These are phyloP conservation scores for Megalurothrips usitatus DNA, from an alignment of 2,888 invertebrate genomes.

Conservation along the genomic window DNA sequence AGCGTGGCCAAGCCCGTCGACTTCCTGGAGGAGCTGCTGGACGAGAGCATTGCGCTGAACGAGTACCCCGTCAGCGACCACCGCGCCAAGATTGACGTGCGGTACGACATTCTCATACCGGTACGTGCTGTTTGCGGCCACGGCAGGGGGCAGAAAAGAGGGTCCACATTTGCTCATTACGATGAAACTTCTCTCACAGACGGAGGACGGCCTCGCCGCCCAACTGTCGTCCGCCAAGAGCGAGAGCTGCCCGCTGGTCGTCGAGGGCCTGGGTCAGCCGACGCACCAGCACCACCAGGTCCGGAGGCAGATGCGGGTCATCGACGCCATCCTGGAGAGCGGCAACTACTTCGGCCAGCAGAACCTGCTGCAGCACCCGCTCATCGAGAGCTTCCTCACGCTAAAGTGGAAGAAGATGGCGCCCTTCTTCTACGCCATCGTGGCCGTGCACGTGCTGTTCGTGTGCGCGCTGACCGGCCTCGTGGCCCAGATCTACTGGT, in stretches of 20 bases:
- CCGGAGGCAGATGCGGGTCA: slow-evolving; percentile 53
- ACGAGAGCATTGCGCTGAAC: slow-evolving; percentile 51
- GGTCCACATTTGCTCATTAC: no score
- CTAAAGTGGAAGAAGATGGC: slow-evolving; percentile 55
- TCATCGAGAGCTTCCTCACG: slow-evolving; percentile 55
- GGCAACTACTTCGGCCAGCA: slow-evolving; percentile 52
- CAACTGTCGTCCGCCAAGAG: neutral
- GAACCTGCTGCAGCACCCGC: slow-evolving; percentile 53
- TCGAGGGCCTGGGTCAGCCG: neutral
- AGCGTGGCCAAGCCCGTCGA: slow-evolving; percentile 52
- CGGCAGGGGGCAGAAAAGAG: neutral
- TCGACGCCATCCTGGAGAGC: slow-evolving; percentile 53
- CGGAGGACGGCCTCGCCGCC: neutral
- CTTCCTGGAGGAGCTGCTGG: slow-evolving; percentile 52
- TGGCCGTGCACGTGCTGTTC: slow-evolving; percentile 51
- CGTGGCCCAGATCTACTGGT: slow-evolving; percentile 46
- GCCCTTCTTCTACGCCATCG: slow-evolving; percentile 53
- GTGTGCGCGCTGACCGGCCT: slow-evolving; percentile 52
- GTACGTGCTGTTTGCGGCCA: neutral
- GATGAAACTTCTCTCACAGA: neutral
- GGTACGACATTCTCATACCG: slow-evolving; percentile 48
- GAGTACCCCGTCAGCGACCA: slow-evolving; percentile 41
- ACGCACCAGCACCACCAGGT: slow-evolving; percentile 14
- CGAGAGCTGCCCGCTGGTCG: slow-evolving; percentile 39
- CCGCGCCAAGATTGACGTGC: slow-evolving; percentile 47